Conservation (phyloP, 2,888 invertebrate genomes). For the Oscheius sp. region DNA sequence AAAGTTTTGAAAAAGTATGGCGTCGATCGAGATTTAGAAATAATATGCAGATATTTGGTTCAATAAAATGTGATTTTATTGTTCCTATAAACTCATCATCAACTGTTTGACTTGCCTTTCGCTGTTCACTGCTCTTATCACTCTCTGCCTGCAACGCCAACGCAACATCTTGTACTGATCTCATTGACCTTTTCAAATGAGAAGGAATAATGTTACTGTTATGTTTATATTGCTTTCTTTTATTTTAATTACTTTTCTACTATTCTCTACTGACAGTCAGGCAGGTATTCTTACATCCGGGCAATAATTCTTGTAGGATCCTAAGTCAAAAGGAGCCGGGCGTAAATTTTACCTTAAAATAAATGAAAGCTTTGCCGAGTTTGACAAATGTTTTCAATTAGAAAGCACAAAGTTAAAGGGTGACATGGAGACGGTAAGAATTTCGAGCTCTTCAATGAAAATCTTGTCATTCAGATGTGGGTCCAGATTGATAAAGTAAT, state of each 20-base stretch:
- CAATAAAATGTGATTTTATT: too few relatives aligned
- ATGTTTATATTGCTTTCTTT: background rate
- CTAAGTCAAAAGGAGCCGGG: too few relatives aligned
- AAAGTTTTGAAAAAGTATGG: too few relatives aligned
- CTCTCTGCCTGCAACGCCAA: too few relatives aligned
- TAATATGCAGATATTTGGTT: too few relatives aligned
- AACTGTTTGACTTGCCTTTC: too few relatives aligned
- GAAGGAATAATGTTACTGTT: background rate
- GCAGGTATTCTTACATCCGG: background rate
- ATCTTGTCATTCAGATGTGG: background rate
- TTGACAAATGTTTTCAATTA: background rate
- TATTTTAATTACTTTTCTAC: background rate
- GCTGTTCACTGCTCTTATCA: too few relatives aligned
- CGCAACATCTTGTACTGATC: too few relatives aligned
- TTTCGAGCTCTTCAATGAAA: background rate
- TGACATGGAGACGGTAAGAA: constrained; percentile 3
- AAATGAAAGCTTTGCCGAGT: background rate
- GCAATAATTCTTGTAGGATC: too few relatives aligned
- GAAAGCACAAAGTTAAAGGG: background rate
- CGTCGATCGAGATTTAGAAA: too few relatives aligned
- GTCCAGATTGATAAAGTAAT: constrained; percentile 5
- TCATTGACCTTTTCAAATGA: background rate
- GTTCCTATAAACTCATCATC: too few relatives aligned
- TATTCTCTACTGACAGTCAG: background rate
- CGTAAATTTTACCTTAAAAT: background rate